Evolutionary conservation across 2,113 vertebrate species (phyloP).

Genomic region (Ictidomys tridecemlineatus): DNA sequence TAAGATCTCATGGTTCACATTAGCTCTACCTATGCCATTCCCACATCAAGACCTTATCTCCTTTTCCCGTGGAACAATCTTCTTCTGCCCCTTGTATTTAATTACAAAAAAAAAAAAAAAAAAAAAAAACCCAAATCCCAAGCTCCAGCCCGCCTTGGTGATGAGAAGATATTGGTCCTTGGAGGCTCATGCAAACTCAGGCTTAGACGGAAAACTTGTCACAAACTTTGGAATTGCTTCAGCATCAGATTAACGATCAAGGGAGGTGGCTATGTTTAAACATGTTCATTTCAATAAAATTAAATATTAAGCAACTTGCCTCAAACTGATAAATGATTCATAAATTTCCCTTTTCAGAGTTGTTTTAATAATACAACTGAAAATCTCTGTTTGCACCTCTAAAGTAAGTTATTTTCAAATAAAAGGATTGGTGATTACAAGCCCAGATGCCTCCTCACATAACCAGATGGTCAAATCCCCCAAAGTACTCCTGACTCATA

Average conservation of each 20-base stretch:
- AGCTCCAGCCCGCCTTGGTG: neutral
- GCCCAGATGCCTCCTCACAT: neutral
- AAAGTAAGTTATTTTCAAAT: neutral
- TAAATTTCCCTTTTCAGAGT: neutral
- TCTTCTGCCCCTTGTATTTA: neutral
- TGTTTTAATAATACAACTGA: neutral
- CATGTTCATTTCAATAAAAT: conserved; percentile 27
- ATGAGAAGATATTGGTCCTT: neutral
- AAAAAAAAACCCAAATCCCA: neutral
- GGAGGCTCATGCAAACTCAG: neutral
- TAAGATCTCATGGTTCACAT: too few relatives aligned
- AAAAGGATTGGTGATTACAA: neutral
- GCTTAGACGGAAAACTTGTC: neutral
- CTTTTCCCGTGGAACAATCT: neutral
- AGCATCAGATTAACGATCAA: neutral
- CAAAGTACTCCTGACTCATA: neutral
- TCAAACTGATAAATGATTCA: conserved; percentile 25
- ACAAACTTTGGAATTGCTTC: neutral
- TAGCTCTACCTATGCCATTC: too few relatives aligned
- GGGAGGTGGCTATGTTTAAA: neutral
- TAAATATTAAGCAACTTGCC: conserved; percentile 35
- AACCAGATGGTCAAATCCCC: neutral
- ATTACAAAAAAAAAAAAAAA: neutral
- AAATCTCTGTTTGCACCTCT: neutral
- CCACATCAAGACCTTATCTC: neutral